These are phyloP conservation scores for Pseudochaenichthys georgianus DNA, from an alignment of 2,797 vertebrate species.

Conservation along the genomic window DNA sequence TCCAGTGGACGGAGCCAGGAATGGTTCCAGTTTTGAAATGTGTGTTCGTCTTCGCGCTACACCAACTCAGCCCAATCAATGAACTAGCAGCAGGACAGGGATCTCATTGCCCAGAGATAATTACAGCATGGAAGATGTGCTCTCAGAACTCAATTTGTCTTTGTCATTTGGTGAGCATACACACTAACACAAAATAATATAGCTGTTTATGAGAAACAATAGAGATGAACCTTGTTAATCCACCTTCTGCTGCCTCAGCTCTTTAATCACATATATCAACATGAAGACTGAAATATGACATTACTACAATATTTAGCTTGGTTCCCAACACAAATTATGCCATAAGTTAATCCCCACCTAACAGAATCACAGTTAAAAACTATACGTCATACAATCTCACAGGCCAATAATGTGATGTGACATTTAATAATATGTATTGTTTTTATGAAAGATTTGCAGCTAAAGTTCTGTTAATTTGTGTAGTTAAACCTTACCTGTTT, in stretches of 20 bases:
- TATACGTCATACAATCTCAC: too few relatives aligned
- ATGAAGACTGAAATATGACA: not conserved
- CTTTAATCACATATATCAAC: not conserved
- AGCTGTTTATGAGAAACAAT: not conserved
- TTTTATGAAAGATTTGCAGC: too few relatives aligned
- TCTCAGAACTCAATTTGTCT: conserved; percentile 21
- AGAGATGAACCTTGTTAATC: not conserved
- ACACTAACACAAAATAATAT: not conserved
- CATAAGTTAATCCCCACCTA: too few relatives aligned
- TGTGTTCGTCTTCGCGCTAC: not conserved
- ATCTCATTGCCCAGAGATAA: conserved; percentile 23
- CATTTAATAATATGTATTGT: too few relatives aligned
- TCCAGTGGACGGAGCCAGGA: not conserved
- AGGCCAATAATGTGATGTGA: too few relatives aligned
- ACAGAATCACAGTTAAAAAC: too few relatives aligned
- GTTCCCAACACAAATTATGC: not conserved
- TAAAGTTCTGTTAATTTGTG: too few relatives aligned
- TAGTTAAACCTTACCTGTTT: too few relatives aligned
- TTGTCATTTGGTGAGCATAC: conserved; percentile 7
- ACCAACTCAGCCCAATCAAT: conserved; percentile 2
- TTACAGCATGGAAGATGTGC: not conserved
- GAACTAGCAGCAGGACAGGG: conserved; percentile 2
- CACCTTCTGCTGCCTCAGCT: not conserved
- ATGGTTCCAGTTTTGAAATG: not conserved
- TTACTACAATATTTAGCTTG: not conserved